A percentile compares a stretch with the other conserved stretches of the same genome.
phyloP scores from a whole-genome alignment of 2,888 invertebrate species.

The Dorcus parallelipipedus region DNA sequence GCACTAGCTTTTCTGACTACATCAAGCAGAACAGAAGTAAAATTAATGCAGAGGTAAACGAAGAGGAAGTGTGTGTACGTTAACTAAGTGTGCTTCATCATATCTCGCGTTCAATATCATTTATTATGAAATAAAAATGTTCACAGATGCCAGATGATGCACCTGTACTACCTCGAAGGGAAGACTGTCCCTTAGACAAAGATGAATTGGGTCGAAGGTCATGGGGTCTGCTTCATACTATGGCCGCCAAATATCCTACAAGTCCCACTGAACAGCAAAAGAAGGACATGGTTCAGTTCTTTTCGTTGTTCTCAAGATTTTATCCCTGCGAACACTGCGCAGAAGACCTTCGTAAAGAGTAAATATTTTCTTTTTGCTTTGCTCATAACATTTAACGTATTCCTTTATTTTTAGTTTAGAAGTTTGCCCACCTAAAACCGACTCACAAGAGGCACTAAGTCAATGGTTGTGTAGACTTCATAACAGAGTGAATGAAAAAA shows the following conservation, averaged over 20 bases:
- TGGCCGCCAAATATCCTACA: constrained; percentile 92
- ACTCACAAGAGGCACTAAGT: constrained; percentile 65
- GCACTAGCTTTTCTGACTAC: constrained; percentile 47
- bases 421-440: constrained; percentile 66
- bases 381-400: not conserved
- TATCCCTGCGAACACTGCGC: constrained; percentile 94
- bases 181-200: constrained; percentile 75
- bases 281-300: constrained; percentile 75
- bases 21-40: constrained; percentile 41
- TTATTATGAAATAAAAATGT: not conserved
- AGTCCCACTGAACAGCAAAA: constrained; percentile 70
- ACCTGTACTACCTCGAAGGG: constrained; percentile 25
- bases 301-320: constrained; percentile 78
- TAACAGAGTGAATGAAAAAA: constrained; percentile 84
- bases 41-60: constrained; percentile 21
- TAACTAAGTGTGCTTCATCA: constrained; percentile 18
- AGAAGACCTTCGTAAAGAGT: constrained; percentile 82
- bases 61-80: constrained; percentile 25
- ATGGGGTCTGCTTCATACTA: constrained; percentile 94
- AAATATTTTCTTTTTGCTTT: constrained; percentile 43
- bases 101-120: not conserved
- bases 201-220: constrained; percentile 74
- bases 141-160: constrained; percentile 25
- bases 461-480: constrained; percentile 93
- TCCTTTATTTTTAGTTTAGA: constrained; percentile 57